Percentiles rank a stretch among this genome's conserved stretches.
Evolutionary conservation across 2,888 invertebrate genomes (phyloP).

Genomic region (Ephialtes manifestator): DNA sequence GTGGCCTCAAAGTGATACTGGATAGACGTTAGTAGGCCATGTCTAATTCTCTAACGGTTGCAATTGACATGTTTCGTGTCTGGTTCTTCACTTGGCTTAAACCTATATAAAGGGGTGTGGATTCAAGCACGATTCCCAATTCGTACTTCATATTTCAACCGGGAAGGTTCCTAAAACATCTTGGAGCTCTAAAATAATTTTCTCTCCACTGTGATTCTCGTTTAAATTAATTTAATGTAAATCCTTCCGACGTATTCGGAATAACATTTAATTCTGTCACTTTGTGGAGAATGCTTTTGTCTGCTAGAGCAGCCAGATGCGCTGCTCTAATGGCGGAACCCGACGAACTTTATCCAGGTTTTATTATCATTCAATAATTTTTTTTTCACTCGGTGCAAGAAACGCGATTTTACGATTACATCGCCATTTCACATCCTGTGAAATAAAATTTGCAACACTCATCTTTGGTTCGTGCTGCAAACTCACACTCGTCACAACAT

Average conservation of each 20-base stretch:
- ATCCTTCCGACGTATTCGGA: not conserved
- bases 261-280: constrained; percentile 20
- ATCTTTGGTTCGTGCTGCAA: too few species aligned
- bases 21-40: constrained; percentile 79
- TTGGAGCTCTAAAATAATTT: not conserved
- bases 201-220: not conserved
- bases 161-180: constrained; percentile 28
- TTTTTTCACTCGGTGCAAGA: too few species aligned
- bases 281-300: constrained; percentile 76
- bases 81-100: constrained; percentile 33
- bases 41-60: constrained; percentile 74
- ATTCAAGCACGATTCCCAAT: constrained; percentile 67
- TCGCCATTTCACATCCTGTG: too few species aligned
- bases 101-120: constrained; percentile 75
- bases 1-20: constrained; percentile 60
- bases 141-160: constrained; percentile 44
- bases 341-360: constrained; percentile 83
- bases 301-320: constrained; percentile 80
- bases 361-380: not conserved
- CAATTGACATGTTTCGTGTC: constrained; percentile 82
- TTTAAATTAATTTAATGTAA: not conserved
- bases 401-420: too few species aligned
- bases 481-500: too few species aligned
- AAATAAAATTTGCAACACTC: too few species aligned
- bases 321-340: constrained; percentile 83